Conservation (phyloP, 2,797 vertebrate genomes). For the Pelobates cultripes region DNA sequence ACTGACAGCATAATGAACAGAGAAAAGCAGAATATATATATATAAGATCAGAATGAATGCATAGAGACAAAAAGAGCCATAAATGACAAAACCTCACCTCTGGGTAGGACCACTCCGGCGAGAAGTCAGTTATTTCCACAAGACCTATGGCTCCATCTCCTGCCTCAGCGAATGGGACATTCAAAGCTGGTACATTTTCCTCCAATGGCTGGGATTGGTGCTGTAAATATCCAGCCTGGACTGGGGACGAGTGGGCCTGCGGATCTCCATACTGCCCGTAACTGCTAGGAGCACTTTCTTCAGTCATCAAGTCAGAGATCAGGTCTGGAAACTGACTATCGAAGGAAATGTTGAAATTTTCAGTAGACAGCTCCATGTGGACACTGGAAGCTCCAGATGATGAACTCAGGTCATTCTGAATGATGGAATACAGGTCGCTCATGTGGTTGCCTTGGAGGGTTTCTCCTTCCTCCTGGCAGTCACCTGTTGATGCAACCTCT, state of each 20-base stretch:
- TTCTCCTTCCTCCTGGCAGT: not conserved
- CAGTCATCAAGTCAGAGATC: slow-evolving; percentile 82
- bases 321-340: slow-evolving; percentile 85
- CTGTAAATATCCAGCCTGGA: slow-evolving; percentile 59
- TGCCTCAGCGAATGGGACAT: slow-evolving; percentile 66
- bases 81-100: slow-evolving; percentile 72
- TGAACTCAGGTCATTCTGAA: slow-evolving; percentile 46
- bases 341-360: slow-evolving; percentile 77
- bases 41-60: no score
- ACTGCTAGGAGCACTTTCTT: slow-evolving; percentile 52
- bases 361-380: slow-evolving; percentile 58
- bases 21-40: no score
- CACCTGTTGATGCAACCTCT: not conserved
- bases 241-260: slow-evolving; percentile 32
- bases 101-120: slow-evolving; percentile 88
- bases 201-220: slow-evolving; percentile 65
- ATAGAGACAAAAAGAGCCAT: no score
- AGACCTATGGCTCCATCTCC: slow-evolving; percentile 65
- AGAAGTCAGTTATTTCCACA: slow-evolving; percentile 84
- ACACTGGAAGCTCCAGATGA: slow-evolving; percentile 57
- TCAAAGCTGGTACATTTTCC: slow-evolving; percentile 46
- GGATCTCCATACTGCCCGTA: slow-evolving; percentile 38
- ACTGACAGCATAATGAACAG: no score
- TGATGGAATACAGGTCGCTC: slow-evolving; percentile 56
- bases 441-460: not conserved